Evolutionary conservation across 2,888 invertebrate genomes (phyloP).

Genomic region (Leptinotarsa peninsularis): DNA sequence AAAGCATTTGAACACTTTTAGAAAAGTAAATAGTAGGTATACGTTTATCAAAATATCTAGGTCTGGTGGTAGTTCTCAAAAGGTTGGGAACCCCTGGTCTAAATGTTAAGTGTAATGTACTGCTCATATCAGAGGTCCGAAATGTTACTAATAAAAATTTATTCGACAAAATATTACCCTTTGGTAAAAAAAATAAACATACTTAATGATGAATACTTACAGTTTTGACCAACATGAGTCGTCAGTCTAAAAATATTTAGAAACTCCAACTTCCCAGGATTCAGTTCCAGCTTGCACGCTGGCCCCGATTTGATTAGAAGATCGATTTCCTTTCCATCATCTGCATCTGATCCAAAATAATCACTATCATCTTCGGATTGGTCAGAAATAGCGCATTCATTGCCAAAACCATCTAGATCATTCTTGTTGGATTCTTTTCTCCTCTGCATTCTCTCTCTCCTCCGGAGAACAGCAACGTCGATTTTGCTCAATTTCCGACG

Average conservation of each 20-base stretch:
- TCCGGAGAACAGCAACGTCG: conserved; percentile 62
- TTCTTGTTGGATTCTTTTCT: conserved; percentile 23
- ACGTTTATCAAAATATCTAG: too few relatives aligned
- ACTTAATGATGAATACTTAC: conserved; percentile 64
- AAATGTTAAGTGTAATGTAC: too few relatives aligned
- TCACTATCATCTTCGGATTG: conserved; percentile 59
- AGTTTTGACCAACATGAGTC: conserved; percentile 72
- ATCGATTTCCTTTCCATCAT: conserved; percentile 63
- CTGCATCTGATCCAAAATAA: conserved; percentile 69
- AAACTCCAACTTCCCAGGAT: conserved; percentile 71
- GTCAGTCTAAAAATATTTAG: conserved; percentile 74
- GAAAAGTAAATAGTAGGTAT: too few relatives aligned
- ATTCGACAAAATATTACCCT: too few relatives aligned
- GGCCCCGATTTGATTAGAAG: conserved; percentile 71
- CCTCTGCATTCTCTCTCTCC: conserved; percentile 51
- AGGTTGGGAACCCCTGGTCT: too few relatives aligned
- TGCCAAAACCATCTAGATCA: background rate
- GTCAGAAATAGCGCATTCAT: background rate
- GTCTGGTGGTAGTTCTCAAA: too few relatives aligned
- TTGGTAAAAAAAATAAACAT: background rate
- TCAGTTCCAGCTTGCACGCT: conserved; percentile 67
- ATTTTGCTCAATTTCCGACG: conserved; percentile 64
- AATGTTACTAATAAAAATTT: too few relatives aligned
- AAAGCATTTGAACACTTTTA: too few relatives aligned
- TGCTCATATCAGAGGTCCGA: too few relatives aligned